Evolutionary conservation across 2,888 invertebrate species (phyloP), one percentile per base, ranked within the genome.

Genomic region (Laspeyria flexula): DNA sequence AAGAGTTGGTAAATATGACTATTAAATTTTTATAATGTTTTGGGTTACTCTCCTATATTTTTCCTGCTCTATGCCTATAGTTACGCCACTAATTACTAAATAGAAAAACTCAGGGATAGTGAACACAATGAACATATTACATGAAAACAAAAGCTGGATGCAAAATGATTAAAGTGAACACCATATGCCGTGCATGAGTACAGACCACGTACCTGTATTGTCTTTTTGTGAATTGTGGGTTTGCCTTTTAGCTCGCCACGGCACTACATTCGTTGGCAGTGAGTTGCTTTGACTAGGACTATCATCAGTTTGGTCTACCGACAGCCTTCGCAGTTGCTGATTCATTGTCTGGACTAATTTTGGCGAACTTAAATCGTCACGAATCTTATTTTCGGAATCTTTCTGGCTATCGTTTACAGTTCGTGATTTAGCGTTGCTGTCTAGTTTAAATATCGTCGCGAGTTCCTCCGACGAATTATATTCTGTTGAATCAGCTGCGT

Each of bases 401-500:
- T 69, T 71, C 38, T 74, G 59, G 43, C 58, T 78, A 41, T 80
- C 79, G 9, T 67, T 60, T 29, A 53, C 48, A 45, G 54, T 50
- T 27, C 59, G 66, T 43, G 68, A 55, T 68, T 79, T 85, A 12
- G 66, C 62, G 60, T 71, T 80, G 48, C 67, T 73, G 38, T 86
- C 85, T 51, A 88, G 66, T 67, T 94, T 94, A 75, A 94, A 94
- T 70, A 94, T 94, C 68, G 94, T 94, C 18, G 94, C 94, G 64
- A 94, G 83, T 75, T 94, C 94, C 73, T 94, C 94, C 40, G 94
- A 94, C 9, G 94, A 94, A 78, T 94, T 94, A 73, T 94, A 94
- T 77, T 94, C 94, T 48, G 94, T 94, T 12, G 92, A 79, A 76
- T 92, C 92, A 48, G 82, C 79, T 42, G 79, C 68, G 50, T 91